phyloP scores from a whole-genome alignment of 2,113 vertebrate species.

The Micronycteris hirsuta region DNA sequence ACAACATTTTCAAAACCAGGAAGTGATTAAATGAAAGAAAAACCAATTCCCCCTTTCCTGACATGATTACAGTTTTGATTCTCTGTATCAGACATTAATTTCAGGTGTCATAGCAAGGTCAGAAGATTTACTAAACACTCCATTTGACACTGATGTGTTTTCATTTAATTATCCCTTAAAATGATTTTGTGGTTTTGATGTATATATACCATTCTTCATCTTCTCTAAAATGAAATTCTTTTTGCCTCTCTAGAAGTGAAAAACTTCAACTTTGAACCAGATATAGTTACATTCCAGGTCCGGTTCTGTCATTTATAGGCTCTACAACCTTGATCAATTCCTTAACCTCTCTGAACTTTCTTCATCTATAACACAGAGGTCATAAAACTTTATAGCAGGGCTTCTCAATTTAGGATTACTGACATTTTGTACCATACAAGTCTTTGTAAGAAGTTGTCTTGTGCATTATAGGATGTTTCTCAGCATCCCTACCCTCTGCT shows the following conservation, averaged over 20 bases:
- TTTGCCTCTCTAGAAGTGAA: not conserved
- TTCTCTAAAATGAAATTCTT: not conserved
- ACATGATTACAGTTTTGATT: conserved; percentile 3
- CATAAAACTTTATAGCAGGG: not conserved
- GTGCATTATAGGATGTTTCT: not conserved
- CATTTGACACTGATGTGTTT: not conserved
- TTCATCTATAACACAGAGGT: not conserved
- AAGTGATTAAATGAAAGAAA: conserved; percentile 20
- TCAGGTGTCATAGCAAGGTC: not conserved
- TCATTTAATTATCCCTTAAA: conserved; percentile 4
- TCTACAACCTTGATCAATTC: not conserved
- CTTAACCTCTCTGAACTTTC: not conserved
- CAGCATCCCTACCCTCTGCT: not conserved
- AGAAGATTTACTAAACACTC: not conserved
- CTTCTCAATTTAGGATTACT: not conserved
- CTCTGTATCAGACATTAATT: not conserved
- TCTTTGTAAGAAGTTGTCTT: not conserved
- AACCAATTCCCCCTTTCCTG: not conserved
- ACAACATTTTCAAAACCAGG: not conserved
- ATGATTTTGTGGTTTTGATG: not conserved
- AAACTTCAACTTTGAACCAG: not conserved
- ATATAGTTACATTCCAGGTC: not conserved
- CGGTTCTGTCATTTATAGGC: not conserved
- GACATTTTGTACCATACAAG: not conserved
- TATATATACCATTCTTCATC: not conserved